Conservation (phyloP, 2,113 vertebrate species). For the Sander vitreus region DNA sequence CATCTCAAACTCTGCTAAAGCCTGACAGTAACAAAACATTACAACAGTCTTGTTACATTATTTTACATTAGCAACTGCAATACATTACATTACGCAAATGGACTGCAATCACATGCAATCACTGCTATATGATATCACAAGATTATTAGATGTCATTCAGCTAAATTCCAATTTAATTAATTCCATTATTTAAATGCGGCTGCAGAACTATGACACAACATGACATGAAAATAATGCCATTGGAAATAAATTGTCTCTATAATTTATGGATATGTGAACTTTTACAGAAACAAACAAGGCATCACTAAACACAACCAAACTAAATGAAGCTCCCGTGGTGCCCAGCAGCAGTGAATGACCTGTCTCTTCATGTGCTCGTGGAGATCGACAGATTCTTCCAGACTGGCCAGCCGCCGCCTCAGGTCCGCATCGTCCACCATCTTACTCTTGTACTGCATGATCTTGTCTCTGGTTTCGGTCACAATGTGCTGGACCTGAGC, state of each 20-base stretch:
- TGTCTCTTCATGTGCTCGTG: constrained; percentile 95
- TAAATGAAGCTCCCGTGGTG: background rate
- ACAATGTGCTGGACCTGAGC: constrained; percentile 90
- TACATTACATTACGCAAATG: background rate
- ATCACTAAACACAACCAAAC: background rate
- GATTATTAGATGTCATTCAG: background rate
- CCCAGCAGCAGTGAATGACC: constrained; percentile 57
- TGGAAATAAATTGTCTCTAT: rapidly evolving
- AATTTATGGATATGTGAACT: background rate
- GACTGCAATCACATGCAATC: background rate
- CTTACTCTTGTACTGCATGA: constrained; percentile 94
- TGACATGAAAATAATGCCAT: background rate
- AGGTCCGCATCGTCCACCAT: constrained; percentile 94
- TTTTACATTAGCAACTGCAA: background rate
- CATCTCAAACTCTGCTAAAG: constrained; percentile 94
- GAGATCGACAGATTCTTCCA: constrained; percentile 95
- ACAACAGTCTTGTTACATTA: constrained; percentile 1
- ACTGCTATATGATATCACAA: background rate
- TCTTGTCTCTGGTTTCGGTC: constrained; percentile 95
- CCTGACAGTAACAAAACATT: constrained; percentile 74
- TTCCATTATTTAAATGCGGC: background rate
- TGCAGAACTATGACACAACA: background rate
- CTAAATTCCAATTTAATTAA: background rate
- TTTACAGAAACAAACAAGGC: background rate
- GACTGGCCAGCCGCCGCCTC: constrained; percentile 90